Evolutionary conservation across 2,888 invertebrate genomes (phyloP), one percentile per base, ranked within the genome.

Genomic region (Idaea straminata): DNA sequence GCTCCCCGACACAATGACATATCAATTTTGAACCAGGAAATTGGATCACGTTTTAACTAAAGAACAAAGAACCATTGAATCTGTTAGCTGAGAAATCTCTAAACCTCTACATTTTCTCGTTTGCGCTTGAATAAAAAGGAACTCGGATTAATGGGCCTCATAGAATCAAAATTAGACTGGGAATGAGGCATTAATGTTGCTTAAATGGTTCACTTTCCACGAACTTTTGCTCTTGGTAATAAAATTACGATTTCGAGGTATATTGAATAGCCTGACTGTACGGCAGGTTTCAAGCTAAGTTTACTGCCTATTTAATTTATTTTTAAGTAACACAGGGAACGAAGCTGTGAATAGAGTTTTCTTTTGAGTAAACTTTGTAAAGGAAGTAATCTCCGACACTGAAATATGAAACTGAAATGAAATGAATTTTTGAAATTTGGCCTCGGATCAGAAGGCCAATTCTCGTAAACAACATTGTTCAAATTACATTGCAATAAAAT

Each of bases 1-100:
- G 66, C 63, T 25, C 64, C 69, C 64, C 64, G 64, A 67, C 71
- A 71, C 72, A 71, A 71, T 74, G 72, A 71, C 70, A 70, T 74
- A 72, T 71, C 71, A 74, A 70, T 72, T 74, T 72, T 67, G 62
- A 66, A 62, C 69, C 69, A 67, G 64, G 67, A 72, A 71, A 74
- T 72, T 71, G 69, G 68, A 63, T 60, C 62, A 47, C 62, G 38
- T 57, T 62, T 57, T 62, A 62, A 69, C 60, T 63, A 36, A 57
- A 35, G 62, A 67, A 70, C 70, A 72, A 73, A 73, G 69, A 68
- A 65, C 70, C 64, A 69, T 71, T 59, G 67, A 66, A 70, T 64
- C 65, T 68, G 66, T 62, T 36, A 61, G 61, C 60, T 62, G 64
- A 66, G 67, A 70, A 72, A 69, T 66, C 69, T 71, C 72, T 66